Conservation (phyloP, 1,140 invertebrate genomes). For the Choristoneura fumiferana region DNA sequence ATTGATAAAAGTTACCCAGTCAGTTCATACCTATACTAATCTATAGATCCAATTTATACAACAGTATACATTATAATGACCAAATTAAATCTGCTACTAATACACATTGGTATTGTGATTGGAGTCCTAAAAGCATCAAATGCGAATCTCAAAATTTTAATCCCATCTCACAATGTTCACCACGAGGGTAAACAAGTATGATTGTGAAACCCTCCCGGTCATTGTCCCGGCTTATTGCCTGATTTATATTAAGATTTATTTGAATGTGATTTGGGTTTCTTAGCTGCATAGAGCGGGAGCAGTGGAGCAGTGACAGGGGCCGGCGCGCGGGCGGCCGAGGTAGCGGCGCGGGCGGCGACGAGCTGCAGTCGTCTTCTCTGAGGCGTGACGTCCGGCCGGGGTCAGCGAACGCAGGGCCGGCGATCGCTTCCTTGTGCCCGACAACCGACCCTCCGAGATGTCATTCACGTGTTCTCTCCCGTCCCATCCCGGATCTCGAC, state of each 20-base stretch:
- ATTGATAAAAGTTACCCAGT: no score
- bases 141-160: neutral
- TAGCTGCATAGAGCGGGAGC: slow-evolving; percentile 34
- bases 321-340: neutral
- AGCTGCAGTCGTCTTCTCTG: slow-evolving; percentile 59
- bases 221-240: slow-evolving; percentile 15
- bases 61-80: no score
- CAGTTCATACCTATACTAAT: no score
- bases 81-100: no score
- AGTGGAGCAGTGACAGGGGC: slow-evolving; percentile 32
- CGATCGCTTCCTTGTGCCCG: slow-evolving; percentile 63
- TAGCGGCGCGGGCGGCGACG: slow-evolving; percentile 21
- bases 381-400: slow-evolving; percentile 71
- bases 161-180: slow-evolving; percentile 7
- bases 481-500: slow-evolving; percentile 33
- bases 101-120: no score
- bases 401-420: slow-evolving; percentile 67
- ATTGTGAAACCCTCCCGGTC: slow-evolving; percentile 10
- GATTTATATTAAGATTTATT: slow-evolving; percentile 19
- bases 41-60: no score
- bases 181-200: slow-evolving; percentile 4
- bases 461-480: slow-evolving; percentile 52
- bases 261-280: slow-evolving; percentile 28
- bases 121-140: neutral
- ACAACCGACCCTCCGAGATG: slow-evolving; percentile 60